A percentile compares a stretch with the other conserved stretches of the same genome.
Evolutionary conservation across 2,888 invertebrate species (phyloP).

Genomic region (Apamea epomidion): DNA sequence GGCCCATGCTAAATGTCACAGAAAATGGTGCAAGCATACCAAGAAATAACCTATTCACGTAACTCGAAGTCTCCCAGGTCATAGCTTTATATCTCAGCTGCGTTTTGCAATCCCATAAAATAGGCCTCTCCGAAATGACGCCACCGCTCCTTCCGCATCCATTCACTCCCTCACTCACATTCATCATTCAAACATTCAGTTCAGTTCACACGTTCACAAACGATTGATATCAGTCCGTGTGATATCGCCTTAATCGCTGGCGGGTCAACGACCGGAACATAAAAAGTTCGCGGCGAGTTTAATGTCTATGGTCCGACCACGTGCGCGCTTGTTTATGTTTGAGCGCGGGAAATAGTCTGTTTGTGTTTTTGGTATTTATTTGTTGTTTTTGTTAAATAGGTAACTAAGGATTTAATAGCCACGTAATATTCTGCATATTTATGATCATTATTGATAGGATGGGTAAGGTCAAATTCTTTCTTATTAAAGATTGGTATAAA

Average conservation of each 20-base stretch:
- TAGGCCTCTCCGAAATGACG: conserved; percentile 34
- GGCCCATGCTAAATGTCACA: background rate
- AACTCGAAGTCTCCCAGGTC: background rate
- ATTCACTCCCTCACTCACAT: conserved; percentile 52
- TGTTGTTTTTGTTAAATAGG: conserved; percentile 14
- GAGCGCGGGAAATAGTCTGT: conserved; percentile 61
- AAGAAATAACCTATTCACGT: background rate
- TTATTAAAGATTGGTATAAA: background rate
- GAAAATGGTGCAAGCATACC: background rate
- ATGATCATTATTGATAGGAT: background rate
- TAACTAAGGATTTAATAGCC: background rate
- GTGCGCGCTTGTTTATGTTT: conserved; percentile 68
- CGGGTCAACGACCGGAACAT: conserved; percentile 59
- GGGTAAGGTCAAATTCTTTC: background rate
- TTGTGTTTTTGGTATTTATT: conserved; percentile 23
- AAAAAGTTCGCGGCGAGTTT: conserved; percentile 63
- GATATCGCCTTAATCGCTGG: conserved; percentile 59
- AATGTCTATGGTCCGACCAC: conserved; percentile 60
- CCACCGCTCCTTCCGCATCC: conserved; percentile 50
- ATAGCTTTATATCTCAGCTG: conserved; percentile 22
- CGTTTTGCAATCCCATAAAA: conserved; percentile 42
- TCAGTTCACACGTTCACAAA: conserved; percentile 60
- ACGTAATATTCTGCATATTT: background rate
- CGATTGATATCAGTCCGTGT: conserved; percentile 58
- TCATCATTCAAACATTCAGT: conserved; percentile 54